Percentiles rank a stretch among this genome's conserved stretches.
These are phyloP conservation scores for Leucopternis melanops DNA, from an alignment of 2,113 vertebrate species.

Conservation along the genomic window DNA sequence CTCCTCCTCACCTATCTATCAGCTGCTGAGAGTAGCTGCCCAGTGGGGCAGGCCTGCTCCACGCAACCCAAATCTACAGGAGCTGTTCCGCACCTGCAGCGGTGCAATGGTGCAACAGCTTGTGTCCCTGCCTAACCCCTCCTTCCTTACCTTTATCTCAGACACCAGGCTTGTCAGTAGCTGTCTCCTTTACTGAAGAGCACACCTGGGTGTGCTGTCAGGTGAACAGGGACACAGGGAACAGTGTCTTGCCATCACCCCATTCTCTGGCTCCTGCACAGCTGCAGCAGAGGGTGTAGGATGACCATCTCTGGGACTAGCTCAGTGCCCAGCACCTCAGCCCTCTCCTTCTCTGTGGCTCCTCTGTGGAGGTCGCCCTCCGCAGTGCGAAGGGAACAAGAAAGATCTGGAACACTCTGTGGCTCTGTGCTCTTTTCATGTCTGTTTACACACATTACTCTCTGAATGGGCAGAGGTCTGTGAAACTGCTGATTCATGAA, in stretches of 20 bases:
- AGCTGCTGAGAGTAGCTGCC: background rate
- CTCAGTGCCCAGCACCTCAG: background rate
- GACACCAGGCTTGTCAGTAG: background rate
- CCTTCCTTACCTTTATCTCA: background rate
- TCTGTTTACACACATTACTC: background rate
- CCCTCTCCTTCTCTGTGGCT: background rate
- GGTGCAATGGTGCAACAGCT: background rate
- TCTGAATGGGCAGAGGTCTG: slow-evolving; percentile 15
- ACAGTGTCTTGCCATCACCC: background rate
- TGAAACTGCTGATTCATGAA: slow-evolving; percentile 35
- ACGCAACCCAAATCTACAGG: background rate
- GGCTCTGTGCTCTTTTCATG: background rate
- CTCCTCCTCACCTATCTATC: background rate
- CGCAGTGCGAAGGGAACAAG: background rate
- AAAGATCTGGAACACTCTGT: background rate
- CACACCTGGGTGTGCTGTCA: background rate
- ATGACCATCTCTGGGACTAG: background rate
- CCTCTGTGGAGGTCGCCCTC: background rate
- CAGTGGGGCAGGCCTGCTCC: background rate
- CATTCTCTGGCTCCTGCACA: background rate
- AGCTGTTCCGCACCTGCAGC: background rate
- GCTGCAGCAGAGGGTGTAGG: background rate
- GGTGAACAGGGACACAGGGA: background rate
- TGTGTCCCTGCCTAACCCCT: background rate
- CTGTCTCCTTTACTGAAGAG: background rate